phyloP scores from a whole-genome alignment of 2,797 vertebrate genomes.

The Helicolenus hilgendorfi region DNA sequence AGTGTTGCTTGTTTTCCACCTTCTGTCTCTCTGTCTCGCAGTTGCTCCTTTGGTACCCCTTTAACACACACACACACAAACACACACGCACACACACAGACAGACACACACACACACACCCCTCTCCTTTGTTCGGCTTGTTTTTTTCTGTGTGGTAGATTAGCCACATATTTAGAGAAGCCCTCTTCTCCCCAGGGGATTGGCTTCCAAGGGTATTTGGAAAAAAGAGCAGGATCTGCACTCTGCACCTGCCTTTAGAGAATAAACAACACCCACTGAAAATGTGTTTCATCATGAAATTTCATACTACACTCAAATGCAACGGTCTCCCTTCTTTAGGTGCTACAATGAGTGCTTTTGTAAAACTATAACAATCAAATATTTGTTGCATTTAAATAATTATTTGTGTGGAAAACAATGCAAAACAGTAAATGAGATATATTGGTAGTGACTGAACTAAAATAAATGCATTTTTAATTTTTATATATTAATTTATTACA shows the following conservation, averaged over 20 bases:
- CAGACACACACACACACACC: neutral
- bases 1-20: slow-evolving; percentile 51
- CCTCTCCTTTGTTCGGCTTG: slow-evolving; percentile 37
- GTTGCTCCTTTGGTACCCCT: slow-evolving; percentile 49
- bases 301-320: neutral
- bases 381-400: neutral
- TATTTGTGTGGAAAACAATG: neutral
- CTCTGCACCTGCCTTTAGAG: slow-evolving; percentile 74
- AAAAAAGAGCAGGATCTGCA: slow-evolving; percentile 66
- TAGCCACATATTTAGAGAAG: slow-evolving; percentile 85
- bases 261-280: slow-evolving; percentile 58
- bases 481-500: neutral
- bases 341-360: neutral
- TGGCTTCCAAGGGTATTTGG: slow-evolving; percentile 77
- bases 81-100: neutral
- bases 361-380: neutral
- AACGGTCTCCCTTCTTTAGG: neutral
- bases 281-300: slow-evolving; percentile 47
- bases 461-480: neutral
- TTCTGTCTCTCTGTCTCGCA: slow-evolving; percentile 43
- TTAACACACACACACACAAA: neutral
- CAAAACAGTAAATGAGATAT: neutral
- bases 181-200: slow-evolving; percentile 62
- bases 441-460: neutral
- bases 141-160: slow-evolving; percentile 66